Conservation (phyloP, 1,140 invertebrate species). For the Ditylenchus dipsaci region DNA sequence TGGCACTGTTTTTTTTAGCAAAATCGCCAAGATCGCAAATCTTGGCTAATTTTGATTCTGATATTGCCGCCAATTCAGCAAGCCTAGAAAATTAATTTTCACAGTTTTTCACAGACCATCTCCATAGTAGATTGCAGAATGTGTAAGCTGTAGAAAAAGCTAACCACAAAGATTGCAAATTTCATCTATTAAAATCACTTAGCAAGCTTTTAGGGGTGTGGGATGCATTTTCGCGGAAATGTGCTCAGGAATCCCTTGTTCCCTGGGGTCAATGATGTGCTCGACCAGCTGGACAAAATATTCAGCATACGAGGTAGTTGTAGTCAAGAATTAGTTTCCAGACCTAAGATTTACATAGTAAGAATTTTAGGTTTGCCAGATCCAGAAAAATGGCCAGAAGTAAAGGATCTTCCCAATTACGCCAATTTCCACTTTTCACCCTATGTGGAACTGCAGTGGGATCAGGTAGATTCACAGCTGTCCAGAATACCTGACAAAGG, state of each 20-base stretch:
- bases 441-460: conserved; percentile 47
- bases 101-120: no score
- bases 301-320: conserved; percentile 86
- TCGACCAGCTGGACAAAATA: conserved; percentile 93
- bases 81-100: no score
- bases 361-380: conserved; percentile 67
- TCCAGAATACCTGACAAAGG: conserved; percentile 15
- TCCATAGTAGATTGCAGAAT: no score
- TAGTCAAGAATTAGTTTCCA: no score
- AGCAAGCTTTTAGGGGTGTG: conserved; percentile 69
- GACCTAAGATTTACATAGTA: background rate
- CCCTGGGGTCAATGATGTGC: conserved; percentile 86
- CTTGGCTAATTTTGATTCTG: background rate
- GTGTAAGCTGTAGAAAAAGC: conserved; percentile 13
- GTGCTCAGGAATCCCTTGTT: conserved; percentile 89
- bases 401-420: conserved; percentile 60
- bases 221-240: conserved; percentile 97
- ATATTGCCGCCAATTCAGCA: no score
- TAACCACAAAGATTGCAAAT: background rate
- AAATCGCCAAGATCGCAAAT: conserved; percentile 1
- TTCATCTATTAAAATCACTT: background rate
- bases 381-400: conserved; percentile 82
- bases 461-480: conserved; percentile 41
- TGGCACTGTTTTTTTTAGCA: no score
- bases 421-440: conserved; percentile 25